Base-by-base conservation (phyloP, 2,113 vertebrate genomes). In the Lophius piscatorius region DNA sequence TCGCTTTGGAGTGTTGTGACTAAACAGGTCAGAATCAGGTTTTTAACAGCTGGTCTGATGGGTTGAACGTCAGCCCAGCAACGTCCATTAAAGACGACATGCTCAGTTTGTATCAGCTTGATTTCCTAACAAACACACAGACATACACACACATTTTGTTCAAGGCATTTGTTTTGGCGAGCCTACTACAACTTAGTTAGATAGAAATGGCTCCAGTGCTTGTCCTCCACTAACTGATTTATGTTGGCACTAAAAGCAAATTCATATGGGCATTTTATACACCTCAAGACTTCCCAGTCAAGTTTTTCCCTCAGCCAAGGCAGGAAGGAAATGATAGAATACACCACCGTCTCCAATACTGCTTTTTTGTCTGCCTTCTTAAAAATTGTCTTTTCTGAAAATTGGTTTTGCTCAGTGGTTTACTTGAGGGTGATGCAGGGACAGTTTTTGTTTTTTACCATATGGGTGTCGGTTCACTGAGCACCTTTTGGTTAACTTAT, bases 151-250 rank as follows among this genome's bases (percentile, higher is more conserved):
- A 24, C 41, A 40, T 39, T n/a, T n/a, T n/a, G n/a, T n/a, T n/a
- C 51, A 16, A 22, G 54, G 78, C 70, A 41, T 69, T 80, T 66
- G 29, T 76, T 82, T 83, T 70, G 63, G 63, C 74, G 69, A 61
- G 42, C 60, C 71, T 77, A 57, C 81, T 82, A 82, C 55, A 59
- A 49, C 50, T 61, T 45, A 63, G 45, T 44, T 22, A 47, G 33
- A 12, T 42, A 22, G 40, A 61, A 51, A 72, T 61, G 66, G 67
- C 62, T 74, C 47, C 8, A 11, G 51, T 41, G 10, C 65, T 81
- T 70, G 71, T 76, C 76, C 67, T 78, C 72, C 56, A 52, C 66
- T 57, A 73, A 76, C 73, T 76, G 84, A 88, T 82, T 85, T 77
- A 85, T 52, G 47, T 72, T 76, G 84, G 74, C 76, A 62, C 58